These are phyloP conservation scores for Acanthopleura granulata DNA, from an alignment of 2,888 invertebrate genomes.

Conservation along the genomic window DNA sequence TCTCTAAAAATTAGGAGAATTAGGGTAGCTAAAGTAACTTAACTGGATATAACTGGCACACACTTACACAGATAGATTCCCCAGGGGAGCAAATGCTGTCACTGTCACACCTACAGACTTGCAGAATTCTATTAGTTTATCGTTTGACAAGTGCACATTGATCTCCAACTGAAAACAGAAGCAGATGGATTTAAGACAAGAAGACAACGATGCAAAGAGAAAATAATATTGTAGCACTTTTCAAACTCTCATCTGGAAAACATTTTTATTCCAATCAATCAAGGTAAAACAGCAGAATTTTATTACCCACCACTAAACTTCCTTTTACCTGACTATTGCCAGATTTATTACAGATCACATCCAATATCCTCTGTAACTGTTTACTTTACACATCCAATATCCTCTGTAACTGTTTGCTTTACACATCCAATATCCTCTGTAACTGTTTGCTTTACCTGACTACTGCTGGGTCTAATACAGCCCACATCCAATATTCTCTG, in stretches of 20 bases:
- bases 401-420: no score
- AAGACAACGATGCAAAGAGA: no score
- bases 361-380: slow-evolving; percentile 79
- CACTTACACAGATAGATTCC: slow-evolving; percentile 80
- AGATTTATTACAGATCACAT: slow-evolving; percentile 71
- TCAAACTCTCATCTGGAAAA: no score
- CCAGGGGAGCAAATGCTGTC: slow-evolving; percentile 85
- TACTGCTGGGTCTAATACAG: no score
- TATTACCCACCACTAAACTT: background rate
- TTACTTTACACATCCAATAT: slow-evolving; percentile 86
- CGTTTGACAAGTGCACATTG: slow-evolving; percentile 84
- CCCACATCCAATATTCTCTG: no score
- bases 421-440: no score
- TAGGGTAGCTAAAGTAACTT: no score
- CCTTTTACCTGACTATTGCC: slow-evolving; percentile 72
- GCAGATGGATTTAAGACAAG: background rate
- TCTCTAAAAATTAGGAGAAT: no score
- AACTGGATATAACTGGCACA: background rate
- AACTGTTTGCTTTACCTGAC: no score
- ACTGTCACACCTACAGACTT: slow-evolving; percentile 76
- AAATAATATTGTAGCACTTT: no score
- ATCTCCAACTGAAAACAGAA: slow-evolving; percentile 79
- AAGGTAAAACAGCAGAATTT: no score
- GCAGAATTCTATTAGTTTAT: slow-evolving; percentile 78
- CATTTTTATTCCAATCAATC: no score